phyloP scores from a whole-genome alignment of 1,140 invertebrate species.

The Idris sp. region DNA sequence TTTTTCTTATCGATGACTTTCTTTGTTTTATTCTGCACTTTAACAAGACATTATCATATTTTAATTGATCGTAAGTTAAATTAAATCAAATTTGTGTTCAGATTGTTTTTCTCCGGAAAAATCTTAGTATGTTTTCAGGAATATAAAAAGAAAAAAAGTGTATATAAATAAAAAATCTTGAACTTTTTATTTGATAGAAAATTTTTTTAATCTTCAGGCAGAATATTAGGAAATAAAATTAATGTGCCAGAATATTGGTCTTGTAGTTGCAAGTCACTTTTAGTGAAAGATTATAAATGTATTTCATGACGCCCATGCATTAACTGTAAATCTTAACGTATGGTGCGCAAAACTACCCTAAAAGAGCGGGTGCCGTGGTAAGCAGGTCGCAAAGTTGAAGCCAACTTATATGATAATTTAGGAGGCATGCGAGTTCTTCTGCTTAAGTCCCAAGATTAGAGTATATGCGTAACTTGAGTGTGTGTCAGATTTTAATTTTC shows the following conservation, averaged over 20 bases:
- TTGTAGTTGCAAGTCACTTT: conserved; percentile 39
- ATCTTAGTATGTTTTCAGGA: too few relatives aligned
- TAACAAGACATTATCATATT: conserved; percentile 36
- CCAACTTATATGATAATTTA: conserved; percentile 55
- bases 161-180: too few relatives aligned
- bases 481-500: conserved; percentile 11
- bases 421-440: conserved; percentile 36
- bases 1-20: conserved; percentile 44
- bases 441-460: conserved; percentile 47
- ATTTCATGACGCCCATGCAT: conserved; percentile 49
- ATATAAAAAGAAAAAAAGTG: too few relatives aligned
- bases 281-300: conserved; percentile 52
- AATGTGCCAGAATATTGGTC: conserved; percentile 41
- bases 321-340: conserved; percentile 45
- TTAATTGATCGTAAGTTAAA: conserved; percentile 10
- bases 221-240: too few relatives aligned
- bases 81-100: conserved; percentile 2
- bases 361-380: conserved; percentile 27
- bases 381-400: conserved; percentile 50
- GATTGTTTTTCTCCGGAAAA: conserved; percentile 12
- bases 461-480: conserved; percentile 11
- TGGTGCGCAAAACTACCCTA: conserved; percentile 24
- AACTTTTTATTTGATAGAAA: too few relatives aligned
- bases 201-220: too few relatives aligned
- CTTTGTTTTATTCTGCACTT: conserved; percentile 28